Conservation (phyloP, 2,888 invertebrate species). For the Candidula unifasciata region DNA sequence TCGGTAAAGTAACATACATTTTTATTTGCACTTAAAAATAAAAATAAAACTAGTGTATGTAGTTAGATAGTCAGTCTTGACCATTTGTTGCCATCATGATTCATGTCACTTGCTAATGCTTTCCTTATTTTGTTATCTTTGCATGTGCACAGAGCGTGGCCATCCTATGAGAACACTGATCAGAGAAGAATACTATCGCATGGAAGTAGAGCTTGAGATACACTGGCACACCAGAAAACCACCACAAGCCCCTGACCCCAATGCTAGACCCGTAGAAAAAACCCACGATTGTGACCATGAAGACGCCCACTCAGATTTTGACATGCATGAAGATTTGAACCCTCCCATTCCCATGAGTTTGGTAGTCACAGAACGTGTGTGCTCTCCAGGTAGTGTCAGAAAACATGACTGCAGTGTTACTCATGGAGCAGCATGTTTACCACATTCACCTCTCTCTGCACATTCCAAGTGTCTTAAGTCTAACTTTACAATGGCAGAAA, state of each 20-base stretch:
- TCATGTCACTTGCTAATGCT: slow-evolving; percentile 34
- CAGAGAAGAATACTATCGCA: slow-evolving; percentile 72
- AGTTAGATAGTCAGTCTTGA: too few relatives aligned
- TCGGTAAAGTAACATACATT: too few relatives aligned
- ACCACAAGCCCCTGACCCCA: slow-evolving; percentile 27
- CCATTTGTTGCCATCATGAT: too few relatives aligned
- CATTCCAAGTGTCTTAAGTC: neutral
- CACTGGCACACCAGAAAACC: slow-evolving; percentile 61
- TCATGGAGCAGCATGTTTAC: neutral
- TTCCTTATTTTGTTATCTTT: slow-evolving; percentile 44
- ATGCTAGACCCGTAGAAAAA: slow-evolving; percentile 28
- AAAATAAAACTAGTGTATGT: too few relatives aligned
- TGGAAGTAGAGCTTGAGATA: slow-evolving; percentile 72
- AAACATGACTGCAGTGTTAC: neutral
- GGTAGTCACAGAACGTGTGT: neutral
- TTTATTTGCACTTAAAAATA: too few relatives aligned
- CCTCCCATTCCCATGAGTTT: neutral
- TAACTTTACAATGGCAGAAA: neutral
- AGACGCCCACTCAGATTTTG: slow-evolving; percentile 27
- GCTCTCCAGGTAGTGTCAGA: neutral
- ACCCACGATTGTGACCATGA: neutral
- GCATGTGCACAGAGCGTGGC: slow-evolving; percentile 64
- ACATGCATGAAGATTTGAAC: slow-evolving; percentile 4
- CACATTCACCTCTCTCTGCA: neutral
- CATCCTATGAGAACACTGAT: slow-evolving; percentile 65